Percentiles rank a stretch among this genome's conserved stretches.
phyloP scores from a whole-genome alignment of 1,140 invertebrate species.

The Arctopsyche grandis region DNA sequence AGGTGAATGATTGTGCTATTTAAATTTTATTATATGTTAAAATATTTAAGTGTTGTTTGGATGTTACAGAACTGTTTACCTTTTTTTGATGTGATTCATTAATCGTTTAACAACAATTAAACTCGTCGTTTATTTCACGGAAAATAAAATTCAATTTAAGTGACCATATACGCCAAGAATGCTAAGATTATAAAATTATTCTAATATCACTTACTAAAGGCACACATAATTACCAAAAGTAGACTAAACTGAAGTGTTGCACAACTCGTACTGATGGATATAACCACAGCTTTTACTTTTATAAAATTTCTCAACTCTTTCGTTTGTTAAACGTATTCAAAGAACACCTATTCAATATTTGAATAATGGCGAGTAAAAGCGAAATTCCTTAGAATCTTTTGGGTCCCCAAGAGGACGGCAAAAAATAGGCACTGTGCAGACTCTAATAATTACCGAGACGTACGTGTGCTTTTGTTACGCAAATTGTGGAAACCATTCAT shows the following conservation, averaged over 20 bases:
- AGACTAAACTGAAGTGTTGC: neutral
- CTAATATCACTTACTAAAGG: no score
- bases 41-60: slow-evolving; percentile 50
- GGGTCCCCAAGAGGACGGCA: neutral
- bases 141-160: neutral
- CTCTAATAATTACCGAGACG: neutral
- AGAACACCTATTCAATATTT: neutral
- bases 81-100: slow-evolving; percentile 49
- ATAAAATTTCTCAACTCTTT: slow-evolving; percentile 9
- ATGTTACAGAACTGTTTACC: slow-evolving; percentile 36
- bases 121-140: slow-evolving; percentile 42
- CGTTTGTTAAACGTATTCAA: neutral
- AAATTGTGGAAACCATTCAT: slow-evolving; percentile 50
- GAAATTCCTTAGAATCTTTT: neutral
- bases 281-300: slow-evolving; percentile 3
- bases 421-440: neutral
- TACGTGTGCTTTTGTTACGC: slow-evolving; percentile 41
- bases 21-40: slow-evolving; percentile 53
- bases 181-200: no score
- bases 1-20: slow-evolving; percentile 45
- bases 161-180: neutral
- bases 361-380: neutral
- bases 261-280: slow-evolving; percentile 5
- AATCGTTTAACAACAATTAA: slow-evolving; percentile 49
- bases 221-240: neutral